phyloP scores from a whole-genome alignment of 1,140 invertebrate species.

The silkworm (Bombyx mori) region ASM3026992v2 NC_085109.1:10813501-10814000 shows the following conservation, averaged over 20 bases:
- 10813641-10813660: constrained; percentile 57
- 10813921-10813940: constrained; percentile 38
- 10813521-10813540: constrained; percentile 8
- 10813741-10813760: constrained; percentile 36
- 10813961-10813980: constrained; percentile 43
- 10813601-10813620: constrained; percentile 83
- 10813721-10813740: constrained; percentile 37
- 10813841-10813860: constrained; percentile 47
- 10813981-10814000: constrained; percentile 44
- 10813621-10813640: constrained; percentile 51
- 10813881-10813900: constrained; percentile 30
- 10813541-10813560: constrained; percentile 22
- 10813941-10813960: constrained; percentile 42
- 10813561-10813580: constrained; percentile 23
- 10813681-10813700: constrained; percentile 67
- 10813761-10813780: constrained; percentile 60
- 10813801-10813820: constrained; percentile 36
- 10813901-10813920: constrained; percentile 29
- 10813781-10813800: constrained; percentile 46
- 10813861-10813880: constrained; percentile 34
- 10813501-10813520: constrained; percentile 43
- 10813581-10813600: constrained; percentile 75
- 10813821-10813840: constrained; percentile 47
- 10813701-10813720: constrained; percentile 30
- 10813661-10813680: constrained; percentile 69